Conservation (phyloP, 2,797 vertebrate genomes). For the Diplodus puntazzo region DNA sequence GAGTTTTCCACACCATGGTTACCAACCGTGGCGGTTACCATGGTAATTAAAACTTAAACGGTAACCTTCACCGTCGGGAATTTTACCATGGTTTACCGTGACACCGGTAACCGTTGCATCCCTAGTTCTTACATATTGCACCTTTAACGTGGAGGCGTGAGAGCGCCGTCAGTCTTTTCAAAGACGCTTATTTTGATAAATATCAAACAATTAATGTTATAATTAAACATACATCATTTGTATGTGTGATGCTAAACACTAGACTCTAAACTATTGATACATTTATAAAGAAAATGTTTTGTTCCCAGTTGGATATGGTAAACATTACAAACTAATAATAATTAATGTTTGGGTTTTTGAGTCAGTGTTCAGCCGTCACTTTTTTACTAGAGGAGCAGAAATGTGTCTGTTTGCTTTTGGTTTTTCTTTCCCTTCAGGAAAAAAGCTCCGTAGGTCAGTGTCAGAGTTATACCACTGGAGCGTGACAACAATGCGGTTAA, state of each 20-base stretch:
- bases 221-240: not conserved
- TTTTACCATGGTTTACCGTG: too few species aligned
- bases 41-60: too few species aligned
- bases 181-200: too few species aligned
- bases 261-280: not conserved
- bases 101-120: too few species aligned
- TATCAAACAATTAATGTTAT: not conserved
- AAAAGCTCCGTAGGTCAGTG: not conserved
- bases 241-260: too few species aligned
- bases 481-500: conserved; percentile 4
- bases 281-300: not conserved
- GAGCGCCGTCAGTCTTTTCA: not conserved
- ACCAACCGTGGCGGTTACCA: too few species aligned
- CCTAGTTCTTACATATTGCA: too few species aligned
- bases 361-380: not conserved
- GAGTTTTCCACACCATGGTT: too few species aligned
- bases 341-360: not conserved
- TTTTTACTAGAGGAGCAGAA: not conserved
- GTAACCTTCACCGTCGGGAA: too few species aligned
- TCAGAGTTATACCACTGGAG: not conserved
- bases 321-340: not conserved
- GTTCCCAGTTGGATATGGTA: not conserved
- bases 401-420: not conserved
- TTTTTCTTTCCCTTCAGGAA: not conserved
- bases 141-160: not conserved